A percentile compares a stretch with the other conserved stretches of the same genome.
phyloP scores from a whole-genome alignment of 92 coral and sea anemone species.

The Umimayanthus chanpuru region DNA sequence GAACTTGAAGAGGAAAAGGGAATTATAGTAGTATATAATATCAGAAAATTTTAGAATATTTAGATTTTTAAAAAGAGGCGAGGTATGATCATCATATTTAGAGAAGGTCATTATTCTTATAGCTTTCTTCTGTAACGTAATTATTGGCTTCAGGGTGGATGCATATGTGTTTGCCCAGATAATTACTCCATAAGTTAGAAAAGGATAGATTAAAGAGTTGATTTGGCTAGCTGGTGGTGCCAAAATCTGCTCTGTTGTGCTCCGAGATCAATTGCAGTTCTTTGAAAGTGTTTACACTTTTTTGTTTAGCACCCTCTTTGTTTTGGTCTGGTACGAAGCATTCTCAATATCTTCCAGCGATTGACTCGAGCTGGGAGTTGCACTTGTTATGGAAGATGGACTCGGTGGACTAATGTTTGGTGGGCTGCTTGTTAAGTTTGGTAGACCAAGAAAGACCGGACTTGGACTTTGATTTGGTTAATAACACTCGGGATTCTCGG shows the following conservation, averaged over 20 bases:
- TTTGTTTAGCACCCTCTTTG: background rate
- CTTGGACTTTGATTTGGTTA: background rate
- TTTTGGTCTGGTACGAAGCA: background rate
- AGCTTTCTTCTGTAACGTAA: no score
- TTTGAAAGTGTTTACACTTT: background rate
- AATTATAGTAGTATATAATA: no score
- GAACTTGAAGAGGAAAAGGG: no score
- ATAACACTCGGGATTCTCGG: no score
- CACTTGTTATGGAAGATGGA: background rate
- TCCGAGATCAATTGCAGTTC: background rate
- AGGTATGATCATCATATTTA: no score
- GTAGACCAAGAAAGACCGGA: background rate
- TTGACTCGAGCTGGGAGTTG: background rate
- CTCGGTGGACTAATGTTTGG: background rate
- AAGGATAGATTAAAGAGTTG: no score
- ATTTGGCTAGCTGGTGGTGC: background rate
- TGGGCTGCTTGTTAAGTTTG: background rate
- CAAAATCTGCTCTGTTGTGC: background rate
- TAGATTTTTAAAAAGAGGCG: no score
- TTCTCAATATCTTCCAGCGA: background rate
- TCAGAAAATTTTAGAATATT: no score
- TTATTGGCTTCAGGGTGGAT: no score
- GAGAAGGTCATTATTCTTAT: no score
- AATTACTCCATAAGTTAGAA: no score
- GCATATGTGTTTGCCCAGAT: no score